Evolutionary conservation across 2,888 invertebrate species (phyloP), one percentile per base, ranked within the genome.

Genomic region (Trissonchulus latispiculum): DNA sequence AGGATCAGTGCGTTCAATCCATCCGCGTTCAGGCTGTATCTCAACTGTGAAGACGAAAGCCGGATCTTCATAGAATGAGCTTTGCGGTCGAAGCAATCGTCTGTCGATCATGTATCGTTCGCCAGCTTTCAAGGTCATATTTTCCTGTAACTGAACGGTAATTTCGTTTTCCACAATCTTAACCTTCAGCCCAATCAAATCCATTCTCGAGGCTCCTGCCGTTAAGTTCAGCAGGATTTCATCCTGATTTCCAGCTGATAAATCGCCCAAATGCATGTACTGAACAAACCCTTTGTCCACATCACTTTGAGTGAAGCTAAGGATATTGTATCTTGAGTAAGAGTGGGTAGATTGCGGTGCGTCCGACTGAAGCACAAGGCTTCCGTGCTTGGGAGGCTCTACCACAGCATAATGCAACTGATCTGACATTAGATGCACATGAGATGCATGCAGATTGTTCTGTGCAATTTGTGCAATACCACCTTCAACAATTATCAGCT

Each of bases 271-370:
- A 79, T 93, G 94, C 79, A 92, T 91, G 82, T 95, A 95, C 81
- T 89, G 90, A 18, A 95, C 88, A 75, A 88, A 86, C 0, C 90
- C 90, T 72, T 89, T 88, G 81, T 93, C 91, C 23, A 95, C 85
- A 81, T 94, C 91, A 71, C 87, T 87, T 83, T 95, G 94, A 0
- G 91, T 91, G 82, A 95, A 94, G 78, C 88, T 88, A 70, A 87
- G 87, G 1, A 90, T 87, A 36, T 87, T 2, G 37, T n/a, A 72
- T 28, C 48, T 48, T 31, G 66, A 29, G 35, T 64, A 64, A n/a
- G 18, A 29, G 28, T 32, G 8, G 61, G 68, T 8, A 3, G 33
- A 3, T 8, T 68, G 23, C 31, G 68, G 68, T 3, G 68, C 3
- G 8, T 75, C 76, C 71, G 36, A 33, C 29, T 75, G 61, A 29